Percentiles rank a stretch among this genome's conserved stretches.
Evolutionary conservation across 2,888 invertebrate genomes (phyloP).

Genomic region (Hoplodrina blanda): DNA sequence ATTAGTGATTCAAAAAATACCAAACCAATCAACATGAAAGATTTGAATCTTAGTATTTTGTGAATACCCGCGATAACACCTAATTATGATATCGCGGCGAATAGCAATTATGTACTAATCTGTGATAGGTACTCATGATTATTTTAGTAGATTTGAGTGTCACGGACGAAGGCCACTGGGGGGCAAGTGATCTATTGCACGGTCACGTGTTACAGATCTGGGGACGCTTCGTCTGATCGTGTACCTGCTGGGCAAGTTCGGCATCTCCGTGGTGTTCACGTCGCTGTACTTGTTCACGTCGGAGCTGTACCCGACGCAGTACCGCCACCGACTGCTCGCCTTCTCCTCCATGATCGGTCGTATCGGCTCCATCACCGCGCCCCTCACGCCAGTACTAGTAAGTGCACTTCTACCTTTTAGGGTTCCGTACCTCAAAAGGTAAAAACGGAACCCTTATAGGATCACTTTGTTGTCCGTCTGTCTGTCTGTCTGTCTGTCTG

Average conservation of each 20-base stretch:
- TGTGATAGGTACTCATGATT: neutral
- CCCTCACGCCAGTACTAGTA: slow-evolving; percentile 92
- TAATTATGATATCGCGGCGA: neutral
- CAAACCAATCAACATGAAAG: neutral
- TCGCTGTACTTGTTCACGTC: slow-evolving; percentile 92
- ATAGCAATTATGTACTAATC: neutral
- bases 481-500: no score
- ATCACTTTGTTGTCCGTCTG: no score
- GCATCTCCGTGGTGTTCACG: slow-evolving; percentile 92
- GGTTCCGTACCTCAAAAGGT: no score
- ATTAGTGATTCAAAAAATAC: neutral
- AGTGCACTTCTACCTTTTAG: slow-evolving; percentile 57
- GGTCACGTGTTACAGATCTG: slow-evolving; percentile 70
- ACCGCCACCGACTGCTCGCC: slow-evolving; percentile 92
- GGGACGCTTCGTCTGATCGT: slow-evolving; percentile 80
- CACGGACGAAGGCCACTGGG: neutral
- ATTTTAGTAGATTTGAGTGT: neutral
- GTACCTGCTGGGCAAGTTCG: slow-evolving; percentile 92
- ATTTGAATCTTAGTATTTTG: neutral
- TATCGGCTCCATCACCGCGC: slow-evolving; percentile 93
- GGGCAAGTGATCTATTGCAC: neutral
- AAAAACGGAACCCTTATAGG: no score
- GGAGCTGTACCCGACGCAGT: slow-evolving; percentile 93
- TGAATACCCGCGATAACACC: neutral
- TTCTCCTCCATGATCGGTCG: slow-evolving; percentile 94